These are phyloP conservation scores for Popillia japonica DNA, from an alignment of 1,140 invertebrate genomes.

Conservation along the genomic window DNA sequence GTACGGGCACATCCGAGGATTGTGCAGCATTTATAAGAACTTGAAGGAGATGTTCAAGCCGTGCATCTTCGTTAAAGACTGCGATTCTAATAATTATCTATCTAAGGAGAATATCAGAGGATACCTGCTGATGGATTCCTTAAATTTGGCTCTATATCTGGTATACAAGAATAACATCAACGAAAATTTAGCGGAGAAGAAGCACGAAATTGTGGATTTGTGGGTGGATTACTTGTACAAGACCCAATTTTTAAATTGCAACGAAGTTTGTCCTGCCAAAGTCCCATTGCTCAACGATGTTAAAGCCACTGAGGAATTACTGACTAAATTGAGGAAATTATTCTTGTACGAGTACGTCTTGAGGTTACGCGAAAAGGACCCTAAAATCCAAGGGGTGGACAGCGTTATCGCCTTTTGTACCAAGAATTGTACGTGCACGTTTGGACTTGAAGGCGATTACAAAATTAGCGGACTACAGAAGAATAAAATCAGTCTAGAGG, in stretches of 20 bases:
- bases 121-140: background rate
- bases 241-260: background rate
- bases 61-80: background rate
- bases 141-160: background rate
- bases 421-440: background rate
- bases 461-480: background rate
- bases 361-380: background rate
- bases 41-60: background rate
- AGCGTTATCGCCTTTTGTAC: background rate
- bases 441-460: background rate
- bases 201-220: background rate
- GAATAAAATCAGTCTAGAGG: background rate
- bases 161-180: background rate
- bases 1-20: background rate
- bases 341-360: background rate
- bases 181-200: background rate
- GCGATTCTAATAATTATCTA: background rate
- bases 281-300: background rate
- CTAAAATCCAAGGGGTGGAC: background rate
- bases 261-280: background rate
- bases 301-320: background rate
- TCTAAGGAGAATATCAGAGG: slow-evolving; percentile 2
- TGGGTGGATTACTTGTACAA: slow-evolving; percentile 12
- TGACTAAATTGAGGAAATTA: background rate
- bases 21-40: background rate